phyloP scores from a whole-genome alignment of 2,888 invertebrate species.

The Caenorhabditis sp. region DNA sequence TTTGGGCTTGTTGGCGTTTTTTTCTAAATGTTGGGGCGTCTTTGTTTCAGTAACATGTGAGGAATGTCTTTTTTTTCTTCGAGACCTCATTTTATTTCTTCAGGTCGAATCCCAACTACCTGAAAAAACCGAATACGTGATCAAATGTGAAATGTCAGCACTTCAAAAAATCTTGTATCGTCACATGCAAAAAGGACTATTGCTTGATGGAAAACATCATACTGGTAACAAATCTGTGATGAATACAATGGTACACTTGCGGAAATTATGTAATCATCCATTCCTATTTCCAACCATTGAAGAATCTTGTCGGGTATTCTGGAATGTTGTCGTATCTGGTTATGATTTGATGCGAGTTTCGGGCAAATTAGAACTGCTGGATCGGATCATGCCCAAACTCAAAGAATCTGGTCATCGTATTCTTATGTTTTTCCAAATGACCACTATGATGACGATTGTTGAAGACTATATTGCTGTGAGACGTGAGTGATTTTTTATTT shows the following conservation, averaged over 20 bases:
- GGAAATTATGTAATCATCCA: conserved; percentile 98
- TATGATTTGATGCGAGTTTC: conserved; percentile 91
- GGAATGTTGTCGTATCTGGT: conserved; percentile 73
- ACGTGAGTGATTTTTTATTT: conserved; percentile 56
- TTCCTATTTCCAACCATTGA: conserved; percentile 99
- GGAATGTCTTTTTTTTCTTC: too few species aligned
- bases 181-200: conserved; percentile 83
- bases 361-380: conserved; percentile 95
- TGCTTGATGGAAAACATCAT: conserved; percentile 55
- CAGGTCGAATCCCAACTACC: conserved; percentile 94
- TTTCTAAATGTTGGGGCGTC: too few species aligned
- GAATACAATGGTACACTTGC: conserved; percentile 97
- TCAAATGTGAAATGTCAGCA: conserved; percentile 91
- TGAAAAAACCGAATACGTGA: conserved; percentile 79
- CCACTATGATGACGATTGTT: conserved; percentile 96
- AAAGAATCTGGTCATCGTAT: conserved; percentile 90
- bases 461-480: conserved; percentile 95
- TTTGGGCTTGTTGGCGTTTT: not conserved
- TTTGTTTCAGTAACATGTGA: too few species aligned
- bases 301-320: conserved; percentile 71
- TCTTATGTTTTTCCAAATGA: conserved; percentile 99
- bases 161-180: conserved; percentile 86
- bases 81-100: too few species aligned
- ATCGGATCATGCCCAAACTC: conserved; percentile 93
- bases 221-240: conserved; percentile 78